Base-by-base conservation (phyloP, 2,113 vertebrate genomes). In the Ploceus nigricollis region DNA sequence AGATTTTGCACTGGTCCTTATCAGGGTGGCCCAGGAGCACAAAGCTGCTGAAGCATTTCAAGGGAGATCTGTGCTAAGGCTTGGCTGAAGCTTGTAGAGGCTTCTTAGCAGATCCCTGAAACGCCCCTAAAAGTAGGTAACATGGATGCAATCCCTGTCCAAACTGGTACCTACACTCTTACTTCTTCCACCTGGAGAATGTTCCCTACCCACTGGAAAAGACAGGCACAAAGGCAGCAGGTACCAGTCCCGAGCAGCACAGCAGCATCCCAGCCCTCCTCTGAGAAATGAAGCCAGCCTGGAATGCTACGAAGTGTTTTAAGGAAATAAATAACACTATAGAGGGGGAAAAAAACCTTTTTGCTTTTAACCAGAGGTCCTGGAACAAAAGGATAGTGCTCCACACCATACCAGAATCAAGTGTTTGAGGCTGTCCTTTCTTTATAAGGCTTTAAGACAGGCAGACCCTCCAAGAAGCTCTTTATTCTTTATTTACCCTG, bases 181-280 rank as follows among this genome's bases (percentile, higher is more conserved):
- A 9, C 12, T 77, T 45, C 11, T 69, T 24, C 42, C 35, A 56
- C 30, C n/a, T 6, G 7, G 25, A n/a, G n/a, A 72, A 69, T 1
- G 24, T 3, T 45, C 45, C 45, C 58, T 24, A 7, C 27, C 33
- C 2, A 3, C 72, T 56, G n/a, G 37, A 56, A 56, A 39, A 33
- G 21, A n/a, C 14, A n/a, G 33, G 33, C 25, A 60, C 14, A 33
- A 28, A 44, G 53, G 77, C 17, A 64, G 56, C 27, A 58, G 73
- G 47, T 27, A 33, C 58, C 21, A 35, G 45, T 6, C 58, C 18
- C 0, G 0, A 69, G 65, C 13, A 42, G 31, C 3, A 2, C 42
- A 22, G 66, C 60, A 68, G 61, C 60, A 65, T 37, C 23, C 31
- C 63, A 35, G 48, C 31, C 33, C 48, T 75, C 20, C 48, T 24